Conservation (phyloP, 1,140 invertebrate species). For the Hyles euphorbiae region DNA sequence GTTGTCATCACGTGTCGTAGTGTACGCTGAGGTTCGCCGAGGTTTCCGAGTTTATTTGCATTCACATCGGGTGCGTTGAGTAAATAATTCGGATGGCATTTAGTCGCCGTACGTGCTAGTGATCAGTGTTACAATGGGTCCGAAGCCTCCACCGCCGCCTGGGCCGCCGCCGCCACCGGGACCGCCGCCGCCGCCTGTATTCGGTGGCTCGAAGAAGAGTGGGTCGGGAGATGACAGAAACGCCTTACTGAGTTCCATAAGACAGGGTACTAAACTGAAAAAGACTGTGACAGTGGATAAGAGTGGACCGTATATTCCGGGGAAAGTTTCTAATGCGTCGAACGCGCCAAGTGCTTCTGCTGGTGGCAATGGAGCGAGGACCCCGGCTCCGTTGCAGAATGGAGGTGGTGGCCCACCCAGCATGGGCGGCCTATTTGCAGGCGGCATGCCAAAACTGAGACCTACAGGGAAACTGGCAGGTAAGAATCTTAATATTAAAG, state of each 20-base stretch:
- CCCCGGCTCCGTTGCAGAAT: conserved; percentile 67
- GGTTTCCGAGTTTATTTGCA: conserved; percentile 17
- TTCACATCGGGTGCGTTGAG: conserved; percentile 6
- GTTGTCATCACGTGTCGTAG: conserved; percentile 54
- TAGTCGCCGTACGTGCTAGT: conserved; percentile 22
- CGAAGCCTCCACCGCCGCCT: conserved; percentile 74
- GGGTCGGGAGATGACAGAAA: conserved; percentile 77
- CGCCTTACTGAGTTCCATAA: conserved; percentile 87
- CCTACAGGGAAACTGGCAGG: conserved; percentile 79
- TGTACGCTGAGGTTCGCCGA: conserved; percentile 33
- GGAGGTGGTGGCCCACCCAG: conserved; percentile 73
- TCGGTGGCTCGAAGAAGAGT: conserved; percentile 75
- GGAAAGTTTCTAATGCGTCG: conserved; percentile 68
- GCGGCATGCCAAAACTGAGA: conserved; percentile 91
- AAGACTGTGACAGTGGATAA: conserved; percentile 93
- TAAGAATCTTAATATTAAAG: conserved; percentile 21
- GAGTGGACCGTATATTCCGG: conserved; percentile 86
- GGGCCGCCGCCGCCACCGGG: conserved; percentile 77
- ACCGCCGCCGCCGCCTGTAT: conserved; percentile 79
- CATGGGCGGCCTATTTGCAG: conserved; percentile 88
- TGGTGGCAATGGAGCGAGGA: conserved; percentile 56
- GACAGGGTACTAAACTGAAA: conserved; percentile 87
- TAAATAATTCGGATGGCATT: conserved; percentile 39
- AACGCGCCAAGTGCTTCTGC: conserved; percentile 34
- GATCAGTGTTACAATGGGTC: conserved; percentile 37